Evolutionary conservation across 2,113 vertebrate genomes (phyloP).

Genomic region (Strix aluco): DNA sequence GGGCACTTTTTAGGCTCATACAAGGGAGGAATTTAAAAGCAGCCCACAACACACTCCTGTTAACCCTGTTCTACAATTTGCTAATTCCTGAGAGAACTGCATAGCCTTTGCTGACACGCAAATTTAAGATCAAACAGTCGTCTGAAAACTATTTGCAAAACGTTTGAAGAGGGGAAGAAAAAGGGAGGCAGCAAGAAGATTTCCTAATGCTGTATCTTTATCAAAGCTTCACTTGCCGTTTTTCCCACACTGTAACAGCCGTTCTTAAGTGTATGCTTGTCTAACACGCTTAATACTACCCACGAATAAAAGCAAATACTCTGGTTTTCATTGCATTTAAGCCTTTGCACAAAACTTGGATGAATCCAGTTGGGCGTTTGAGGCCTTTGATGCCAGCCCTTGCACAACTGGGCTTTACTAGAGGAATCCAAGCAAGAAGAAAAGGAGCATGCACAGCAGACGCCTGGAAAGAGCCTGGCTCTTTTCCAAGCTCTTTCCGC

Average conservation of each 20-base stretch:
- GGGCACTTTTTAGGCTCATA: constrained; percentile 16
- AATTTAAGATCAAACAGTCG: constrained; percentile 51
- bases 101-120: constrained; percentile 46
- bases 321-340: not conserved
- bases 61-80: constrained; percentile 60
- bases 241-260: constrained; percentile 53
- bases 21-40: constrained; percentile 52
- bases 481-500: not conserved
- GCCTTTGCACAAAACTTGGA: not conserved
- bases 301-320: constrained; percentile 25
- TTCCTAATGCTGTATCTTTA: constrained; percentile 57
- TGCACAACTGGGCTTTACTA: not conserved
- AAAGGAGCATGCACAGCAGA: not conserved
- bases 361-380: not conserved
- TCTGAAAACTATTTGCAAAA: constrained; percentile 60
- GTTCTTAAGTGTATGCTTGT: not conserved
- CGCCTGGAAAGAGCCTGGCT: not conserved
- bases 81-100: constrained; percentile 44
- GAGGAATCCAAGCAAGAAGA: not conserved
- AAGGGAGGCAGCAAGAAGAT: constrained; percentile 41
- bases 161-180: constrained; percentile 61
- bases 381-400: constrained; percentile 51
- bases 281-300: constrained; percentile 25
- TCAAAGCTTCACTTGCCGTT: constrained; percentile 38
- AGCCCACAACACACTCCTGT: constrained; percentile 42